phyloP scores from a whole-genome alignment of 2,888 invertebrate species.

The Alloplasta piceator region DNA sequence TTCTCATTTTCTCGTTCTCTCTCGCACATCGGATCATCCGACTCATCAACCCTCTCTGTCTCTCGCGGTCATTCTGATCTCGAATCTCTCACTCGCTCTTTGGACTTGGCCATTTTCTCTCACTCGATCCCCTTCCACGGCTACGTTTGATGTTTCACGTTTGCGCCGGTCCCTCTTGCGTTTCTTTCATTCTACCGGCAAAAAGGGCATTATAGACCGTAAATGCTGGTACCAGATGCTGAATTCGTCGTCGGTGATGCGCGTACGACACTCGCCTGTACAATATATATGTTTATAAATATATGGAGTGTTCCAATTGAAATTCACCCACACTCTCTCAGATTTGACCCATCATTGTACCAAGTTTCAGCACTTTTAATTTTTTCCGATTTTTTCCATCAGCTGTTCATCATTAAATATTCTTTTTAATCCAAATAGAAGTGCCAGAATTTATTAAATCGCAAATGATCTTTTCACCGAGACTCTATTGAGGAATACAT shows the following conservation, averaged over 20 bases:
- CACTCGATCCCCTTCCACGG: slow-evolving; percentile 58
- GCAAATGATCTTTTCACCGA: slow-evolving; percentile 57
- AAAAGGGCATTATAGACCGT: slow-evolving; percentile 79
- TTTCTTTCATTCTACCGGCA: slow-evolving; percentile 66
- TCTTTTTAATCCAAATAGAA: background rate
- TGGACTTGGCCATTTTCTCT: slow-evolving; percentile 53
- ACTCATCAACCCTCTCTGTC: slow-evolving; percentile 30
- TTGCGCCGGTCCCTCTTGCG: slow-evolving; percentile 71
- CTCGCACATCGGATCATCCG: slow-evolving; percentile 10
- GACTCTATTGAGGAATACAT: slow-evolving; percentile 67
- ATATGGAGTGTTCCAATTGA: background rate
- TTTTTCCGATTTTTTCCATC: no score
- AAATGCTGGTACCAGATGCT: slow-evolving; percentile 77
- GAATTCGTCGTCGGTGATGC: slow-evolving; percentile 66
- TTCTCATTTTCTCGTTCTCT: slow-evolving; percentile 49
- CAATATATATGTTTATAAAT: background rate
- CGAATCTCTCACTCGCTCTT: slow-evolving; percentile 49
- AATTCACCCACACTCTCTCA: background rate
- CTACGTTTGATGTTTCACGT: slow-evolving; percentile 77
- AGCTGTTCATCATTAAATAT: no score
- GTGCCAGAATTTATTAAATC: slow-evolving; percentile 39
- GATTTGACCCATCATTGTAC: no score
- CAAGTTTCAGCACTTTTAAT: no score
- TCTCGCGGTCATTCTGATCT: slow-evolving; percentile 54
- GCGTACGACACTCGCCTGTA: slow-evolving; percentile 39